These are phyloP conservation scores for Rhinogobio ventralis DNA, from an alignment of 2,797 vertebrate genomes.

Conservation along the genomic window DNA sequence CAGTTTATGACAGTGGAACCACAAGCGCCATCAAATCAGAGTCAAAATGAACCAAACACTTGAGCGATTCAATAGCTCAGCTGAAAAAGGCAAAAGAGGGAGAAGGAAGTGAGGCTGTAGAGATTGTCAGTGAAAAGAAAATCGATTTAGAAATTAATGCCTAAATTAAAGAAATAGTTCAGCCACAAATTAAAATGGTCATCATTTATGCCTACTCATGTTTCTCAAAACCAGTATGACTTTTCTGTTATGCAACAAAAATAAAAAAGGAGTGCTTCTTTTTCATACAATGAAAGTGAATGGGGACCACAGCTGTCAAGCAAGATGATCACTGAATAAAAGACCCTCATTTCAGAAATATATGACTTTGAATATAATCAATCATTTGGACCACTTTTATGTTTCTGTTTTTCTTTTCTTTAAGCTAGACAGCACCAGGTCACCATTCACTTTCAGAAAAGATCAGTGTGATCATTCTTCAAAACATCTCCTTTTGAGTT, in stretches of 20 bases:
- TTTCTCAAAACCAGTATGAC: neutral
- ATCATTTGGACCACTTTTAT: neutral
- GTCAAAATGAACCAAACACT: constrained; percentile 35
- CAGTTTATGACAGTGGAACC: constrained; percentile 40
- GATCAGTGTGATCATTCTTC: neutral
- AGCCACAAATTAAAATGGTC: neutral
- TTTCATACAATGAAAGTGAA: neutral
- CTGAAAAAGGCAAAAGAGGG: constrained; percentile 1
- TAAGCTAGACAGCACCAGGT: neutral
- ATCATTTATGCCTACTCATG: neutral
- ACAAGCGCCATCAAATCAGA: constrained; percentile 30
- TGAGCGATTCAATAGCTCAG: constrained; percentile 13
- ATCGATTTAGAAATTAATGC: neutral
- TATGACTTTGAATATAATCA: neutral
- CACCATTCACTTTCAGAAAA: neutral
- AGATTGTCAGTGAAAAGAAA: neutral
- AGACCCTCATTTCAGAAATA: neutral
- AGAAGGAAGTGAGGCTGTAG: neutral
- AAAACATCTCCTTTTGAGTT: neutral
- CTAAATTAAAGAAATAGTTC: constrained; percentile 9
- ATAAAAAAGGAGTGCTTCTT: neutral
- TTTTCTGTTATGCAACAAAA: neutral
- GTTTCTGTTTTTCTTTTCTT: neutral
- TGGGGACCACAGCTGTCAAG: neutral
- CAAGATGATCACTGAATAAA: neutral